Conservation (phyloP, 1,140 invertebrate species). For the Heliothis virescens region DNA sequence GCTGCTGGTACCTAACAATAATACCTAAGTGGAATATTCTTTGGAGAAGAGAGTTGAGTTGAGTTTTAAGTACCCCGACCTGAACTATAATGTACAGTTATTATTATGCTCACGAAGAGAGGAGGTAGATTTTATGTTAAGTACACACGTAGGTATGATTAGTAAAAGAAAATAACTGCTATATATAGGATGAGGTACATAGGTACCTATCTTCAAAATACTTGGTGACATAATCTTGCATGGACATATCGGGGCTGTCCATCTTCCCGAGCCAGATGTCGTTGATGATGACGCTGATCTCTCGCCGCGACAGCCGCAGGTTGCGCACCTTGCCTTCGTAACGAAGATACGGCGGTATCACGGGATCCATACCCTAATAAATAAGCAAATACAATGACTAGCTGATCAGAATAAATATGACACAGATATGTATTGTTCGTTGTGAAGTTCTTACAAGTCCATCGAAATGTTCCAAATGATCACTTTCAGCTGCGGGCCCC, state of each 20-base stretch:
- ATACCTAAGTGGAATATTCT: no score
- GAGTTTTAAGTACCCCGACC: no score
- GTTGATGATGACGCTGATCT: constrained; percentile 80
- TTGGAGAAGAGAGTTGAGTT: no score
- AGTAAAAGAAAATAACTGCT: background rate
- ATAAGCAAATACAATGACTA: background rate
- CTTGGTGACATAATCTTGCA: constrained; percentile 81
- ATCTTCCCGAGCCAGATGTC: constrained; percentile 81
- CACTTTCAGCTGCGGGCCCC: constrained; percentile 78
- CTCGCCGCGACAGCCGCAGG: constrained; percentile 80
- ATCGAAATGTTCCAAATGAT: constrained; percentile 82
- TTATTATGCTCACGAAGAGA: no score
- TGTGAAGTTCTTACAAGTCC: constrained; percentile 78
- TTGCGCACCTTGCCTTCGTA: constrained; percentile 81
- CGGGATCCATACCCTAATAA: constrained; percentile 79
- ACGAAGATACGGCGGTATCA: constrained; percentile 78
- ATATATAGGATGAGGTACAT: no score
- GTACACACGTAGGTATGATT: background rate
- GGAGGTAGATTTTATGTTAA: no score
- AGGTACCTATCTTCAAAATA: constrained; percentile 81
- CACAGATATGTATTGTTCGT: background rate
- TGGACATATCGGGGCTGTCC: constrained; percentile 58
- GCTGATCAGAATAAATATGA: no score
- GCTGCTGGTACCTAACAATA: constrained; percentile 78
- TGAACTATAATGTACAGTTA: no score